Evolutionary conservation across 1,140 invertebrate genomes (phyloP).

Genomic region (Globodera rostochiensis): DNA sequence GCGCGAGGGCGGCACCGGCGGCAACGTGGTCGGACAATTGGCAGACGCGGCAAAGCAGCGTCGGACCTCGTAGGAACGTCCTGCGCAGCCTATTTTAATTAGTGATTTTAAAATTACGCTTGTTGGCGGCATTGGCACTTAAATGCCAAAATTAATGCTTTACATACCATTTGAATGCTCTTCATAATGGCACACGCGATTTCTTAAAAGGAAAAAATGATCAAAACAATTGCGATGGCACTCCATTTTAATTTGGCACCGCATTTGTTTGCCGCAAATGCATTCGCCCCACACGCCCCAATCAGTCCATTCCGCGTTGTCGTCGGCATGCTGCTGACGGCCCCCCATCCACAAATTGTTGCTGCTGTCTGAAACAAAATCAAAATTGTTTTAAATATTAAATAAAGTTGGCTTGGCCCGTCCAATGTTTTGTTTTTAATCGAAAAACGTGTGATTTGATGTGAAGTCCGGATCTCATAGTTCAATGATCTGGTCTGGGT

Average conservation of each 20-base stretch:
- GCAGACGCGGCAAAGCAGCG: background rate
- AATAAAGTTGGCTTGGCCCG: no score
- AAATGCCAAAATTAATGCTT: background rate
- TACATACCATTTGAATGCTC: slow-evolving; percentile 14
- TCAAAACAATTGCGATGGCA: no score
- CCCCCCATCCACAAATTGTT: background rate
- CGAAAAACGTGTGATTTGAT: no score
- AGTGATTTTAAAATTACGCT: background rate
- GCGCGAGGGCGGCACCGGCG: slow-evolving; percentile 22
- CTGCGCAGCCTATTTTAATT: slow-evolving; percentile 5
- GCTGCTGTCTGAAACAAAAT: background rate
- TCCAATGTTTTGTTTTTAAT: no score
- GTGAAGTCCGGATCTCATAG: no score
- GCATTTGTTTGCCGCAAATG: slow-evolving; percentile 31
- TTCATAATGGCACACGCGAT: slow-evolving; percentile 24
- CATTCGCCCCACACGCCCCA: slow-evolving; percentile 26
- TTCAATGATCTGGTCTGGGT: no score
- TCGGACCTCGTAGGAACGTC: slow-evolving; percentile 15
- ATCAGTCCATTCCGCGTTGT: slow-evolving; percentile 18
- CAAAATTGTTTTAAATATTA: no score
- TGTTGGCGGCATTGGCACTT: background rate
- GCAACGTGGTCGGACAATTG: slow-evolving; percentile 20
- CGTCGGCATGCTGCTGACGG: slow-evolving; percentile 1
- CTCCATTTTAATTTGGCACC: background rate
- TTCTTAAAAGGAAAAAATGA: background rate